Evolutionary conservation across 92 coral and sea anemone genomes (phyloP).

Genomic region (Parazoanthus swiftii): DNA sequence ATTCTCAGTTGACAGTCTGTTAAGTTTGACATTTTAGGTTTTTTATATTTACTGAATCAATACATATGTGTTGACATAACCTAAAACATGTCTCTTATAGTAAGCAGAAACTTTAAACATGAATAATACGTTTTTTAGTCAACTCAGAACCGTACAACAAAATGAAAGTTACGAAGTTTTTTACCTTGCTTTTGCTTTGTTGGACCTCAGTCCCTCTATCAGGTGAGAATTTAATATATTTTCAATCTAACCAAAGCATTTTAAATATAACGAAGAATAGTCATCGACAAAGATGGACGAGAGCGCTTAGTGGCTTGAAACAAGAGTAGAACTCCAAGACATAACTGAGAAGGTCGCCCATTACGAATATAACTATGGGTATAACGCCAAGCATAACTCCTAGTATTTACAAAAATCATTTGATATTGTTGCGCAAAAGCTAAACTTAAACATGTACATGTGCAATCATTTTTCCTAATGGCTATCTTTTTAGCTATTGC

Average conservation of each 20-base stretch:
- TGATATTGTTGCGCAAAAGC: no score
- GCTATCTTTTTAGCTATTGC: no score
- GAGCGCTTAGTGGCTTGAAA: no score
- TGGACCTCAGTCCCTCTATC: not conserved
- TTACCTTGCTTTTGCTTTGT: not conserved
- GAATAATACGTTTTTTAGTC: not conserved
- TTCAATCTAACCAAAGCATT: not conserved
- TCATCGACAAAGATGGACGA: no score
- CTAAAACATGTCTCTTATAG: not conserved
- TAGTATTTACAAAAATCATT: no score
- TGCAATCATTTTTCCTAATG: no score
- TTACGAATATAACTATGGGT: no score
- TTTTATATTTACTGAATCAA: conserved; percentile 1
- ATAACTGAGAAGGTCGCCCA: no score
- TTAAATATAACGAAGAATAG: not conserved
- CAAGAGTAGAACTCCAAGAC: no score
- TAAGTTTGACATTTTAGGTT: not conserved
- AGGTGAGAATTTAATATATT: not conserved
- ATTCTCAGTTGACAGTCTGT: not conserved
- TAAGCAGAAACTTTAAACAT: not conserved
- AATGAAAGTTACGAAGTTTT: not conserved
- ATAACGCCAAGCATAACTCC: no score
- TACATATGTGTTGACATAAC: not conserved
- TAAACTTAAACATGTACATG: no score
- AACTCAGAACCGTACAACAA: not conserved